Evolutionary conservation across 2,113 vertebrate genomes (phyloP).

Genomic region (Hypanus sabinus): DNA sequence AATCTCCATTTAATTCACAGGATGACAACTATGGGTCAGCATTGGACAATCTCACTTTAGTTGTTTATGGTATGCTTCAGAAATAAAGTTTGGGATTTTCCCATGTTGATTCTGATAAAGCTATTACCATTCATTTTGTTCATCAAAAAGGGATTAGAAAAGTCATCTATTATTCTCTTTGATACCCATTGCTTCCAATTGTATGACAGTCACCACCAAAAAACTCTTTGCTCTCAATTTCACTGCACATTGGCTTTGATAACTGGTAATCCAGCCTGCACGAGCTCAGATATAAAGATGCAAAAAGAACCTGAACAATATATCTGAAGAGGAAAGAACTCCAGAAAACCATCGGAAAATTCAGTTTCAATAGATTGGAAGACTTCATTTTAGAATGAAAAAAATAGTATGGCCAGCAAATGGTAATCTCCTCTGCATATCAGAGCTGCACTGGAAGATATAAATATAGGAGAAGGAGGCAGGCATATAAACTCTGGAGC

Average conservation of each 20-base stretch:
- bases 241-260: neutral
- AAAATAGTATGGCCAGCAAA: neutral
- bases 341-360: neutral
- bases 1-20: neutral
- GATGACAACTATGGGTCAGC: neutral
- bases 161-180: neutral
- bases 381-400: neutral
- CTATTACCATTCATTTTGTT: neutral
- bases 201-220: neutral
- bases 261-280: neutral
- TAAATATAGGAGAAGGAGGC: neutral
- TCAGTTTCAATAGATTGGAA: neutral
- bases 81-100: neutral
- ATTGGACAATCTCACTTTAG: neutral
- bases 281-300: neutral
- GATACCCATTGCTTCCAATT: neutral
- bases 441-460: neutral
- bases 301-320: neutral
- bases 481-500: neutral
- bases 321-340: too few relatives aligned
- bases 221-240: neutral
- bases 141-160: neutral
- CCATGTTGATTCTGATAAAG: neutral
- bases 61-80: neutral
- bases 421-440: neutral